A percentile compares a stretch with the other conserved stretches of the same genome.
Evolutionary conservation across 2,797 vertebrate genomes (phyloP).

Genomic region (Argentina silus): DNA sequence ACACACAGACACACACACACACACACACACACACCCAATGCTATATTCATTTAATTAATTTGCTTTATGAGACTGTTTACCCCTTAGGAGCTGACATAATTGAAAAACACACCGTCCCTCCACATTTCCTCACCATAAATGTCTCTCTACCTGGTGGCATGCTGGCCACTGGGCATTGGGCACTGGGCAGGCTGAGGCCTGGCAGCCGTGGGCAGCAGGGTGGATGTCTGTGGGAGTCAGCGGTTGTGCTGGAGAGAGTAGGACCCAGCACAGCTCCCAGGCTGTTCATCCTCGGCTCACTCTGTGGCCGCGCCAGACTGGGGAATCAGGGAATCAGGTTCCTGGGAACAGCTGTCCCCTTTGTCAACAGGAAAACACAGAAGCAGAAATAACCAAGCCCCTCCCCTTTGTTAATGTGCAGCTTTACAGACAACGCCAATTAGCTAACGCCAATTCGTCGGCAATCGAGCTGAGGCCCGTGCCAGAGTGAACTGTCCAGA

Average conservation of each 20-base stretch:
- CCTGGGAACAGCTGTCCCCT: slow-evolving; percentile 50
- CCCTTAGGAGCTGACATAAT: background rate
- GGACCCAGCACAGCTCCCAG: slow-evolving; percentile 16
- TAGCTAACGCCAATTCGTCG: slow-evolving; percentile 64
- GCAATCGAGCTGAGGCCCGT: slow-evolving; percentile 31
- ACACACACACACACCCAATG: background rate
- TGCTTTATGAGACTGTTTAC: no score
- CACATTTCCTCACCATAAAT: background rate
- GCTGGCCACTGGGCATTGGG: slow-evolving; percentile 21
- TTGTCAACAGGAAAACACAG: slow-evolving; percentile 56
- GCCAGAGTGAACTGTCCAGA: slow-evolving; percentile 26
- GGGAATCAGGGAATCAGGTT: slow-evolving; percentile 46
- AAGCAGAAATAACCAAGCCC: slow-evolving; percentile 50
- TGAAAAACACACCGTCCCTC: background rate
- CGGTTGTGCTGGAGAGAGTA: background rate
- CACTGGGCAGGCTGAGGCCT: background rate
- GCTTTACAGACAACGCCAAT: slow-evolving; percentile 62
- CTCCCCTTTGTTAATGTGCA: slow-evolving; percentile 51
- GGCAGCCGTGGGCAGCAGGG: background rate
- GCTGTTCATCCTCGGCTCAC: slow-evolving; percentile 44
- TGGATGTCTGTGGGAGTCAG: background rate
- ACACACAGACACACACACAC: background rate
- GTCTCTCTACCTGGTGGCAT: slow-evolving; percentile 25
- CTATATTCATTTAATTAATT: no score
- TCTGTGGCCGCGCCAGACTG: slow-evolving; percentile 47